A percentile compares a stretch with the other conserved stretches of the same genome.
Conservation (phyloP, 2,113 vertebrate genomes). For the Urocynchramus pylzowi region DNA sequence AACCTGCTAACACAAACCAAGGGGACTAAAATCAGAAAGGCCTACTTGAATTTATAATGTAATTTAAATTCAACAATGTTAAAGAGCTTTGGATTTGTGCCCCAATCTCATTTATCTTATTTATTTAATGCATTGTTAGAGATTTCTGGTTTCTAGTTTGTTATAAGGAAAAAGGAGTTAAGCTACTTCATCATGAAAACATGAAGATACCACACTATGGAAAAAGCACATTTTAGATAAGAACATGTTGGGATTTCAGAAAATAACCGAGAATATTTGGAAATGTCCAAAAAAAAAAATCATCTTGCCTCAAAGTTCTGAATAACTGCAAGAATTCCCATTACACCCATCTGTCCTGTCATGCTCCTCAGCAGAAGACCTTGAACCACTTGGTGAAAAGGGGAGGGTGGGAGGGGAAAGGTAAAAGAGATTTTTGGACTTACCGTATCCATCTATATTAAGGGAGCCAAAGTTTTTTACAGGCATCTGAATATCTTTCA, state of each 20-base stretch:
- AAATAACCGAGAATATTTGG: not conserved
- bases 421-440: conserved; percentile 50
- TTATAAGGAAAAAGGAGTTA: not conserved
- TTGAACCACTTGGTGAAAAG: not conserved
- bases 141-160: not conserved
- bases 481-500: conserved; percentile 87
- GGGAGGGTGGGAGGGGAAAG: not conserved
- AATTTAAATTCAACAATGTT: not conserved
- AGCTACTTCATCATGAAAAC: not conserved
- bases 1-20: not conserved
- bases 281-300: not conserved
- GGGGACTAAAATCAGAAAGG: not conserved
- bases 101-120: not conserved
- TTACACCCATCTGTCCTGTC: not conserved
- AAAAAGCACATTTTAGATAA: not conserved
- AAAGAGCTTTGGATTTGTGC: not conserved
- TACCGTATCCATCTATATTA: conserved; percentile 78
- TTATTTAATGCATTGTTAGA: not conserved
- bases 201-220: not conserved
- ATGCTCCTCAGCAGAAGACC: not conserved
- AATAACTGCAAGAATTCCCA: not conserved
- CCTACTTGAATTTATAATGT: not conserved
- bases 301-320: not conserved
- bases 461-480: conserved; percentile 75
- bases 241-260: not conserved